Conservation (phyloP, 2,113 vertebrate species). For the Paramisgurnus dabryanus region DNA sequence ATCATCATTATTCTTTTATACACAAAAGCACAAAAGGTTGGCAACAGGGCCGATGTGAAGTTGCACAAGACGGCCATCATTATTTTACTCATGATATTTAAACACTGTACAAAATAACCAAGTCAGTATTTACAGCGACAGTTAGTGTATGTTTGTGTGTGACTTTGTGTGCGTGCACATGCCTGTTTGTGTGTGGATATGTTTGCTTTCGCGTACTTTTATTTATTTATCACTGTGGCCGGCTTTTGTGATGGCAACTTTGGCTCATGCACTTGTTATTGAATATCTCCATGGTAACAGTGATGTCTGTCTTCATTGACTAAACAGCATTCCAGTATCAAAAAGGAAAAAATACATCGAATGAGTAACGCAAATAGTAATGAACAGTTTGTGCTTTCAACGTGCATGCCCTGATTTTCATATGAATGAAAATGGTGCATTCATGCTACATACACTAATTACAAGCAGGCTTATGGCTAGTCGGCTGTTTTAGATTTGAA, state of each 20-base stretch:
- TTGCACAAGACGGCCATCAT: conserved; percentile 76
- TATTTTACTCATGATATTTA: conserved; percentile 72
- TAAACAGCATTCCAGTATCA: conserved; percentile 18
- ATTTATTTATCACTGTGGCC: conserved; percentile 58
- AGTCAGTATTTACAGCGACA: conserved; percentile 87
- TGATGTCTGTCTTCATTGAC: conserved; percentile 26
- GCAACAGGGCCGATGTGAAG: conserved; percentile 79
- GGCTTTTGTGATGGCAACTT: conserved; percentile 65
- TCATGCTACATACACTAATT: conserved; percentile 10
- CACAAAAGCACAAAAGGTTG: conserved; percentile 78
- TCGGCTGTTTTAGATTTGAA: neutral
- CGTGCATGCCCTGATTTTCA: conserved; percentile 68
- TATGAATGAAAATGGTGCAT: conserved; percentile 59
- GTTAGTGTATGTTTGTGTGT: conserved; percentile 68
- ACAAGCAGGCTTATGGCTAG: conserved; percentile 3
- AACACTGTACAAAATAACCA: conserved; percentile 84
- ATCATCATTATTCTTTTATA: conserved; percentile 75
- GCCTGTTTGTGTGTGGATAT: conserved; percentile 64
- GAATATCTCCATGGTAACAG: conserved; percentile 47
- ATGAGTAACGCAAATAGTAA: conserved; percentile 1
- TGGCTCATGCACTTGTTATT: conserved; percentile 66
- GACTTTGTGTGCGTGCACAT: conserved; percentile 50
- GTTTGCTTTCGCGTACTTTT: conserved; percentile 66
- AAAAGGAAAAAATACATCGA: conserved; percentile 10
- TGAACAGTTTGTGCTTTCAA: conserved; percentile 66